These are phyloP conservation scores for Ceratothoa steindachneri DNA, from an alignment of 2,888 invertebrate genomes.

Conservation along the genomic window DNA sequence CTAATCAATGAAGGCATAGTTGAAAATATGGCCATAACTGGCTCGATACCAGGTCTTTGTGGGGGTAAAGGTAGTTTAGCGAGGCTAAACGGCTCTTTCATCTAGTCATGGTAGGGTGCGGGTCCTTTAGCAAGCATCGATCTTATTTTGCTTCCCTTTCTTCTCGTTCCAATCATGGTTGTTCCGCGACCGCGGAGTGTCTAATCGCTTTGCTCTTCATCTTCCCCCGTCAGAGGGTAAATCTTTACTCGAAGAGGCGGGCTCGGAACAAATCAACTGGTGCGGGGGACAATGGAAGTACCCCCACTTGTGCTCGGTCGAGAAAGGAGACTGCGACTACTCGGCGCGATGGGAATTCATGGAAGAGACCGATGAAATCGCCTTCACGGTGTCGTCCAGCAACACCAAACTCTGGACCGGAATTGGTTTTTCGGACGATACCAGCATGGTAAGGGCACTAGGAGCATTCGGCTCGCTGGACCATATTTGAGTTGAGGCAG, in stretches of 20 bases:
- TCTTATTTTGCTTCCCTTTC: too few species aligned
- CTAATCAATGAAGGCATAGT: too few species aligned
- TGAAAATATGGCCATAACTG: too few species aligned
- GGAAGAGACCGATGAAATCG: slow-evolving; percentile 66
- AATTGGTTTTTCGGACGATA: slow-evolving; percentile 64
- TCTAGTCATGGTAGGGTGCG: too few species aligned
- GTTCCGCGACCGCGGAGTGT: too few species aligned
- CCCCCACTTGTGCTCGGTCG: slow-evolving; percentile 65
- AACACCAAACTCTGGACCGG: slow-evolving; percentile 82
- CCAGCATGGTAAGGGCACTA: slow-evolving; percentile 66
- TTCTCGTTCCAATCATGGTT: too few species aligned
- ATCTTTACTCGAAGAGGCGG: background rate
- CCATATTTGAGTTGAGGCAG: background rate
- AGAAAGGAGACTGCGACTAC: slow-evolving; percentile 70
- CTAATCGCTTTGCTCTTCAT: too few species aligned
- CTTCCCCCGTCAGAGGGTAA: too few species aligned
- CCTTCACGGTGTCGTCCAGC: slow-evolving; percentile 73
- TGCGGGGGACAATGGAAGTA: slow-evolving; percentile 76
- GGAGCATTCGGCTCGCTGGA: background rate
- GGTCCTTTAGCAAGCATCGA: too few species aligned
- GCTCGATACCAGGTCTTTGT: too few species aligned
- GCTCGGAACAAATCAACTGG: slow-evolving; percentile 55
- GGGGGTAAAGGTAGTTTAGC: too few species aligned
- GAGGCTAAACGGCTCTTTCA: too few species aligned
- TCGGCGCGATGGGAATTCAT: slow-evolving; percentile 73